Base-by-base conservation (phyloP, 2,888 invertebrate species). In the Girardia tigrina region DNA sequence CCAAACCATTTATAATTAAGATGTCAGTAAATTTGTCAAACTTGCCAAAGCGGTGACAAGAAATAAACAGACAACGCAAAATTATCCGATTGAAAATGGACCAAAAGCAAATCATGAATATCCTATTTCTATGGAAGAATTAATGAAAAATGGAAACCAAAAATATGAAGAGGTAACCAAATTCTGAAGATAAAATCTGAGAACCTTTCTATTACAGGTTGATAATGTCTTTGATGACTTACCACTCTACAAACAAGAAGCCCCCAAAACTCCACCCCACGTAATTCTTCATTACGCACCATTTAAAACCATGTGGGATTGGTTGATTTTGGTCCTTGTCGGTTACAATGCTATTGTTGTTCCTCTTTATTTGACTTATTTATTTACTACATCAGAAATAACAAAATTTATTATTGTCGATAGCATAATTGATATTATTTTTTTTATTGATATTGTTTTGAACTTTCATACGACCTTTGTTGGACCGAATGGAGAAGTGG, bases 401-500 rank as follows among this genome's bases (percentile, higher is more conserved):
- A 83, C 86, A 73, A 84, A 85, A 0, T 77, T 85, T 2, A 79
- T 85, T 1, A 84, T 84, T 28, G 80, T 84, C 27, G 85, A 85
- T 79, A 94, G 94, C 80, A 95, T 98, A 83, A 97, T 98, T 82
- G 98, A 98, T 87, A 97, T 98, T 81, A 94, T 98, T 84, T 98
- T 98, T 88, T 98, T 98, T 88, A 94, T 98, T 86, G 98, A 98
- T 88, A 98, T 98, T 86, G 93, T 97, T 85, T 90, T 98, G 84
- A 98, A 98, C 88, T 98, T 99, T 87, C 98, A 98, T 87, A 98
- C 98, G 79, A 98, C 98, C 79, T 98, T 97, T 86, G 98, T 98
- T 81, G 98, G 98, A 72, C 91, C 87, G 0, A 86, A 86, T 42
- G 88, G 87, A 20, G 87, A 87, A 80, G 97, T 98, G 80, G 95